phyloP scores from a whole-genome alignment of 2,797 vertebrate genomes.

The Pseudocheirus occidentalis region DNA sequence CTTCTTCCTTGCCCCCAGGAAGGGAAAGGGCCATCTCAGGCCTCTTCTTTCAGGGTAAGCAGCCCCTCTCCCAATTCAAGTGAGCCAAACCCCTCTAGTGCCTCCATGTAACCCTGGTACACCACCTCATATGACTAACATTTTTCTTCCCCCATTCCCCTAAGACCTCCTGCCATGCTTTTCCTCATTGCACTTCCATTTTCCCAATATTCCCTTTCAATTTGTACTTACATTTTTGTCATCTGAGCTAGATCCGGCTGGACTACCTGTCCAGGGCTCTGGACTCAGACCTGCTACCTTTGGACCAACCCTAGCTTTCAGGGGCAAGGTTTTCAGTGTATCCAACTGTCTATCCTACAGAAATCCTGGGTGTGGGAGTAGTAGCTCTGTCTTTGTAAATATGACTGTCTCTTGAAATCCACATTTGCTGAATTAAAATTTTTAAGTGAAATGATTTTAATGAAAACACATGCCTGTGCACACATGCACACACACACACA shows the following conservation, averaged over 20 bases:
- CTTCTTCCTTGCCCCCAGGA: too few relatives aligned
- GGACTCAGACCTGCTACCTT: neutral
- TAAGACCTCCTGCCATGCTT: neutral
- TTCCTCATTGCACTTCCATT: neutral
- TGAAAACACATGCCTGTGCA: slow-evolving; percentile 24
- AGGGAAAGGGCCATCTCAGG: neutral
- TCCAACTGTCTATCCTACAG: neutral
- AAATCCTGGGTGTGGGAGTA: neutral
- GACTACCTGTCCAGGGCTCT: neutral
- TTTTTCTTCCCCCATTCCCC: too few relatives aligned
- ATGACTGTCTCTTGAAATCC: neutral
- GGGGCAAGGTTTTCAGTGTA: neutral
- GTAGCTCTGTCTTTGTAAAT: neutral
- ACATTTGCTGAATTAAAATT: slow-evolving; percentile 79
- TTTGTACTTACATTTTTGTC: neutral
- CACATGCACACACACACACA: neutral
- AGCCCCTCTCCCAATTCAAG: neutral
- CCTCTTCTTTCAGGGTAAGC: neutral
- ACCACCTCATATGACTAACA: neutral
- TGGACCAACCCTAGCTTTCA: neutral
- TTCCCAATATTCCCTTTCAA: neutral
- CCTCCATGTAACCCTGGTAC: neutral
- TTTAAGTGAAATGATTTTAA: slow-evolving; percentile 80
- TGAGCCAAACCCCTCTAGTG: slow-evolving; percentile 37
- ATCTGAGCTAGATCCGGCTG: neutral